phyloP scores from a whole-genome alignment of 2,888 invertebrate species.

The Acholoe squamosa region DNA sequence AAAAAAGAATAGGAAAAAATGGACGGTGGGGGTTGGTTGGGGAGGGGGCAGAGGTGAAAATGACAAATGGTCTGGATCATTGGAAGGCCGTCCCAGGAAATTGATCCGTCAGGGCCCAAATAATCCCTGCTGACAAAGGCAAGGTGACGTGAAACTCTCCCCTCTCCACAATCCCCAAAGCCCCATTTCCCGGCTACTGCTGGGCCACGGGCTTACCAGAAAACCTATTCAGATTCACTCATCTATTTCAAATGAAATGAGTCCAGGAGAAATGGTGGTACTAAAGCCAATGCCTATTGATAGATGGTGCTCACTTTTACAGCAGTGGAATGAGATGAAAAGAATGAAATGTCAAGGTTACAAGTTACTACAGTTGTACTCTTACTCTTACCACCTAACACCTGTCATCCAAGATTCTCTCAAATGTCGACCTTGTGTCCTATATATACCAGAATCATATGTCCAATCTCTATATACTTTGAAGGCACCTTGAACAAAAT shows the following conservation, averaged over 20 bases:
- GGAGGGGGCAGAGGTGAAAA: neutral
- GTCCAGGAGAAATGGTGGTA: neutral
- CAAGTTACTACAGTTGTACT: no score
- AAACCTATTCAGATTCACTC: neutral
- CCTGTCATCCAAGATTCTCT: no score
- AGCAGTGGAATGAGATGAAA: no score
- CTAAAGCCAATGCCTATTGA: no score
- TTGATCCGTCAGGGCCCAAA: conserved; percentile 36
- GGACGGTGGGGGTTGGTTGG: neutral
- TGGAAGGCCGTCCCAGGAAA: conserved; percentile 32
- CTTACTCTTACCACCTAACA: no score
- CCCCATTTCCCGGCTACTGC: neutral
- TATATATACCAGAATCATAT: no score
- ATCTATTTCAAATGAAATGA: neutral
- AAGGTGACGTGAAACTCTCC: neutral
- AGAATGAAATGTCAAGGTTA: no score
- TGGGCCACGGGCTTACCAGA: neutral
- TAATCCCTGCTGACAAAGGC: conserved; percentile 34
- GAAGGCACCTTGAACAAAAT: no score
- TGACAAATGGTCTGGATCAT: conserved; percentile 56
- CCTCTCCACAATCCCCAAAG: neutral
- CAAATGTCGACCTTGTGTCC: no score
- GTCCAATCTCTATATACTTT: no score
- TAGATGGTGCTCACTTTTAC: no score
- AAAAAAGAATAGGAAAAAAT: no score